Evolutionary conservation across 2,797 vertebrate genomes (phyloP), one percentile per base, ranked within the genome.

Genomic region (Leptodactylus fallax): DNA sequence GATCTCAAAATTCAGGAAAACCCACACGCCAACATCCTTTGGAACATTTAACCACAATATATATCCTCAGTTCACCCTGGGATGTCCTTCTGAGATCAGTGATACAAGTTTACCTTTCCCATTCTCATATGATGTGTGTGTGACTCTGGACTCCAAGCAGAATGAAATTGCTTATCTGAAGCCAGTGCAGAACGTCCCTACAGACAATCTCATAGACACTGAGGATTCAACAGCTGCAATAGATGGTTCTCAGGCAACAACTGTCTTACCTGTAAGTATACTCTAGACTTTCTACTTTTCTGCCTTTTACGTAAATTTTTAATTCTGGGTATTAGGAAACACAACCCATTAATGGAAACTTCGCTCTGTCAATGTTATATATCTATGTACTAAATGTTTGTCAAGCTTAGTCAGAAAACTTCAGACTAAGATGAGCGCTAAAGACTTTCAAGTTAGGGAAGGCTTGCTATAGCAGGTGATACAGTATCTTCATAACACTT

Each of bases 121-220:
- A 67, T 83, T 61, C n/a, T 77, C 86, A 76, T 87, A 87, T 82
- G 86, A 87, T 78, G 86, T 87, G 25, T 87, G 86, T 87, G 86
- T 87, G n/a, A 83, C 86, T 23, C 58, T 87, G 21, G 86, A 87
- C 72, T 87, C 86, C 36, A 83, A 63, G 69, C 86, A 87, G 27
- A 87, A 87, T 78, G 80, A 87, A 65, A 65, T 87, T 58, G 72
- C 86, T 10, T 83, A 83, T 78, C 71, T 87, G 13, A 77, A 78
- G 25, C 49, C 80, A 47, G 53, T 47, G 19, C 58, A 77, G 49
- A 83, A 87, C 51, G 80, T 87, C 27, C 86, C 80, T 12, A 83
- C 58, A 55, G 86, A 87, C 1, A 87, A 87, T 13, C 86, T 87
- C 21, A 87, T 83, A 55, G 86, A 83, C 25, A 87, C 86, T 12